phyloP scores from a whole-genome alignment of 2,888 invertebrate species.

The Venustoraphidia nigricollis region DNA sequence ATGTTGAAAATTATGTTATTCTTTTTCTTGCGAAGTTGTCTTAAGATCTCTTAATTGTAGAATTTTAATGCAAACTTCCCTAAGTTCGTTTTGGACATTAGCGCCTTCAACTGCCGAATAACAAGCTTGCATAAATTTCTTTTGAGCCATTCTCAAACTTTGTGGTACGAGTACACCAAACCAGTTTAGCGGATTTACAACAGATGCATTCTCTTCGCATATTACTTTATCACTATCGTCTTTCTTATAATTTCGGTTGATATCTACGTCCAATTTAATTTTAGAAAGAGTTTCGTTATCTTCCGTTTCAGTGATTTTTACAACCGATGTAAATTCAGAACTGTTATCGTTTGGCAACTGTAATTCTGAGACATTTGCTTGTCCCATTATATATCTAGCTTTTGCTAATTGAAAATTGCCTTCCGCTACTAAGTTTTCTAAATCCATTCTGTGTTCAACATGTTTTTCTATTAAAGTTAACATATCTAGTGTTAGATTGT shows the following conservation, averaged over 20 bases:
- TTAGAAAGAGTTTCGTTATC: constrained; percentile 18
- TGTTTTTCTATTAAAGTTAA: constrained; percentile 60
- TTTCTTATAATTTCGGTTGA: no score
- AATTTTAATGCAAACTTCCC: constrained; percentile 22
- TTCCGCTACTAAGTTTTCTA: constrained; percentile 51
- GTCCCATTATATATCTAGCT: constrained; percentile 63
- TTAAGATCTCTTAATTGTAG: constrained; percentile 18
- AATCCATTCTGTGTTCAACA: constrained; percentile 45
- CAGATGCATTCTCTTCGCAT: constrained; percentile 23
- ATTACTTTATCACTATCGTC: no score
- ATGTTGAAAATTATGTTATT: not conserved
- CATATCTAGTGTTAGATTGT: constrained; percentile 50
- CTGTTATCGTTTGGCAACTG: constrained; percentile 54
- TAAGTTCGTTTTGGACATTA: constrained; percentile 50
- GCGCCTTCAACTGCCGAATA: constrained; percentile 49
- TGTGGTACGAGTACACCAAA: constrained; percentile 77
- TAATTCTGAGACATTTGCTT: constrained; percentile 49
- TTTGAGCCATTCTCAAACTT: constrained; percentile 58
- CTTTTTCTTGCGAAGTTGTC: constrained; percentile 10
- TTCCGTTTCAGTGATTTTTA: constrained; percentile 20
- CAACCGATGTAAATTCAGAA: constrained; percentile 30
- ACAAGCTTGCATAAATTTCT: constrained; percentile 52
- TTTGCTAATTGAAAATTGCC: constrained; percentile 65
- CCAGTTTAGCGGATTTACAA: constrained; percentile 61
- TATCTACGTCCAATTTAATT: constrained; percentile 18